A percentile compares a stretch with the other conserved stretches of the same genome.
These are phyloP conservation scores for Aethina tumida DNA, from an alignment of 1,140 invertebrate species.

Conservation along the genomic window DNA sequence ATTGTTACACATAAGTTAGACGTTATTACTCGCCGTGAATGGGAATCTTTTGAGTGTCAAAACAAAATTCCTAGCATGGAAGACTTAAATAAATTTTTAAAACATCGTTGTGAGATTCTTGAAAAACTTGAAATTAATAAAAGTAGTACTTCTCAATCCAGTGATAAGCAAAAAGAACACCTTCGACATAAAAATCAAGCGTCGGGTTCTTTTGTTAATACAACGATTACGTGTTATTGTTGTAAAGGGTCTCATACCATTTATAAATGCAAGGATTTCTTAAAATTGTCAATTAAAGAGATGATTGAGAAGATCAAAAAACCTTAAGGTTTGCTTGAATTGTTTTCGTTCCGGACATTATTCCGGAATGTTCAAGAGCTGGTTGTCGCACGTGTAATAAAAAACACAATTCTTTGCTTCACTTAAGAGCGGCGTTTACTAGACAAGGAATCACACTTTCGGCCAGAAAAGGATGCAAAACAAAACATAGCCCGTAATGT, in stretches of 20 bases:
- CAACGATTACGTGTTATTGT: constrained; percentile 3
- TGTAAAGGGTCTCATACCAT: constrained; percentile 6
- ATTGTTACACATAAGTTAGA: constrained; percentile 19
- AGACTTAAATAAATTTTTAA: constrained; percentile 8
- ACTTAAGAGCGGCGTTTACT: too few species aligned
- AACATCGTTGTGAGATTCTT: constrained; percentile 7
- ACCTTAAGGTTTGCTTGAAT: constrained; percentile 12
- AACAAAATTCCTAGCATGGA: constrained; percentile 6
- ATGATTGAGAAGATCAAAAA: constrained; percentile 11
- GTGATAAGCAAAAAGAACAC: background rate
- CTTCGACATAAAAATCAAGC: background rate
- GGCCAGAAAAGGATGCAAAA: too few species aligned
- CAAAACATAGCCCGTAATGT: too few species aligned
- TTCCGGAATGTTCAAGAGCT: too few species aligned
- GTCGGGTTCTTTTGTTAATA: too few species aligned
- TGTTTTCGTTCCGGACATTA: constrained; percentile 12
- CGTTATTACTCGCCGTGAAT: constrained; percentile 15
- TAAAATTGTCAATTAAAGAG: constrained; percentile 8
- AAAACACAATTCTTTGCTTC: too few species aligned
- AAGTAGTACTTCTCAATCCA: background rate
- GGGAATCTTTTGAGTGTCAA: constrained; percentile 14
- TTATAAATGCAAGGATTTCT: constrained; percentile 8
- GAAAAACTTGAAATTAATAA: background rate
- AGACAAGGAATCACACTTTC: too few species aligned
- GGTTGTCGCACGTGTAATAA: too few species aligned